Percentiles rank a stretch among this genome's conserved stretches.
Evolutionary conservation across 2,113 vertebrate genomes (phyloP).

Genomic region (Ginglymostoma cirratum): DNA sequence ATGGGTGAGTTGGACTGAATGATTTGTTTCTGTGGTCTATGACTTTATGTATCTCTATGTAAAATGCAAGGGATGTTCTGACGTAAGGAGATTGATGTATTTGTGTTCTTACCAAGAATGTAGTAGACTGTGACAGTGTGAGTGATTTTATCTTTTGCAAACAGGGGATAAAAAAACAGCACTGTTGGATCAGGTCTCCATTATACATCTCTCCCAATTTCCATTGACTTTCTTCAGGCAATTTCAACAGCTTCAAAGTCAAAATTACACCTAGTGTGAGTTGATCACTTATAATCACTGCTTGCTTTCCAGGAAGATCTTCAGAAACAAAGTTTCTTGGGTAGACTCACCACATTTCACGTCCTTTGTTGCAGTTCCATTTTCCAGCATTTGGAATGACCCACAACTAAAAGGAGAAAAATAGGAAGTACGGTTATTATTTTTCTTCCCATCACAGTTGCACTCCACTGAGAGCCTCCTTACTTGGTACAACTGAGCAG

Average conservation of each 20-base stretch:
- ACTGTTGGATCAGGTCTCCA: neutral
- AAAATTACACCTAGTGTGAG: neutral
- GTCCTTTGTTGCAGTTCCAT: neutral
- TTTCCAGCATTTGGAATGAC: neutral
- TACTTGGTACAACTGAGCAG: neutral
- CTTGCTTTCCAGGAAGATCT: neutral
- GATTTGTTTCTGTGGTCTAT: too few species aligned
- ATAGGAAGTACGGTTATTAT: neutral
- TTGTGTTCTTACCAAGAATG: neutral
- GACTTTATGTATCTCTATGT: too few species aligned
- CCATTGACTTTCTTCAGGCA: neutral
- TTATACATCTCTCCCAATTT: neutral
- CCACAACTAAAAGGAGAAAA: neutral
- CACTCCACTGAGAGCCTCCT: neutral
- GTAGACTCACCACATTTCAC: slow-evolving; percentile 21
- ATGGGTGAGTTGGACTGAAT: too few species aligned
- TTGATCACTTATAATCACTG: neutral
- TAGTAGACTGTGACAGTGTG: neutral
- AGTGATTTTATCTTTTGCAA: neutral
- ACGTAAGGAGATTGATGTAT: neutral
- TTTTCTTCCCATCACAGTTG: neutral
- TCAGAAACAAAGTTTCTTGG: neutral
- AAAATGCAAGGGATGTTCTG: neutral
- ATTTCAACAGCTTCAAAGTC: neutral
- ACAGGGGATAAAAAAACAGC: neutral